Evolutionary conservation across 2,113 vertebrate species (phyloP).

Genomic region (Alethe castanea): DNA sequence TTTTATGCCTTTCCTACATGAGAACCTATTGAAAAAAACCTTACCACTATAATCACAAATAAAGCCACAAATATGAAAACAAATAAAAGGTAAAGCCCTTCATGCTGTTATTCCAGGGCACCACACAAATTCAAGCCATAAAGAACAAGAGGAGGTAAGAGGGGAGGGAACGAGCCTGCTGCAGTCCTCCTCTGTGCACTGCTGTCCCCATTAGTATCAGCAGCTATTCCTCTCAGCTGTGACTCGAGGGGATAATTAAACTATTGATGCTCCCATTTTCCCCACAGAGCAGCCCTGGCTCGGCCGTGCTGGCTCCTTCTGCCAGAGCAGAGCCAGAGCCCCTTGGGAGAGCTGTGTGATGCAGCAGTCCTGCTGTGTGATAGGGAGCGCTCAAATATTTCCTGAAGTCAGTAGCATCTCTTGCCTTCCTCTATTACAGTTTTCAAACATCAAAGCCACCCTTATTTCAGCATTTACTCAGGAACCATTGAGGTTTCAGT

Average conservation of each 20-base stretch:
- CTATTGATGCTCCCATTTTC: background rate
- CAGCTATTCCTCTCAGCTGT: background rate
- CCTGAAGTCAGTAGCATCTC: background rate
- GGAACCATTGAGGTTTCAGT: background rate
- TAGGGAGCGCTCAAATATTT: background rate
- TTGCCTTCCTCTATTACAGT: background rate
- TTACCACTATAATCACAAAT: background rate
- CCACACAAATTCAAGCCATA: background rate
- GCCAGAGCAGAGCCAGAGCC: background rate
- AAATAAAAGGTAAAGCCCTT: background rate
- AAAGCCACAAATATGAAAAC: background rate
- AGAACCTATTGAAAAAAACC: background rate
- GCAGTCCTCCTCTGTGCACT: background rate
- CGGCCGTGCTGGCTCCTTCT: background rate
- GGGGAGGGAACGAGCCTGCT: background rate
- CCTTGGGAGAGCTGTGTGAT: background rate
- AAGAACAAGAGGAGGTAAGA: background rate
- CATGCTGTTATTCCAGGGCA: background rate
- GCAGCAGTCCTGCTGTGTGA: fast-evolving
- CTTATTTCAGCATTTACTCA: conserved; percentile 19
- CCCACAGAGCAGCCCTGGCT: background rate
- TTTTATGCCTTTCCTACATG: background rate
- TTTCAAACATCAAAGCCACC: conserved; percentile 3
- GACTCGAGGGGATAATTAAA: conserved; percentile 32
- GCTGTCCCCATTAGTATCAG: background rate